Evolutionary conservation across 2,888 invertebrate species (phyloP).

Genomic region (Heliconius charithonia): DNA sequence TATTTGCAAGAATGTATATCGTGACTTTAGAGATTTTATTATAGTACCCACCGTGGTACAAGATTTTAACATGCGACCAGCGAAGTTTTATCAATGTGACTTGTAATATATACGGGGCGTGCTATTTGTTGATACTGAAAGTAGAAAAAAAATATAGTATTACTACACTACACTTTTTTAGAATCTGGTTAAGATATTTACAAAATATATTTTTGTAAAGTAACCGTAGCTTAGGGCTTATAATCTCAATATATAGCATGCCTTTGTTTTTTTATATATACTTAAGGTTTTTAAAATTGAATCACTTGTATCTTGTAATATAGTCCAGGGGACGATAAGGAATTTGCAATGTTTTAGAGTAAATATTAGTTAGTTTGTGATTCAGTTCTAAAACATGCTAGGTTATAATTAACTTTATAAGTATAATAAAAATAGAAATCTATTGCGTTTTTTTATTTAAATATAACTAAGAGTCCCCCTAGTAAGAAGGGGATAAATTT

Average conservation of each 20-base stretch:
- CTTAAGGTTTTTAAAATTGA: conserved; percentile 17
- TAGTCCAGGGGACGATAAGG: conserved; percentile 18
- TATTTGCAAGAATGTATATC: neutral
- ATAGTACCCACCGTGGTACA: conserved; percentile 20
- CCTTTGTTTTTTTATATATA: neutral
- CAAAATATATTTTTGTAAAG: conserved; percentile 28
- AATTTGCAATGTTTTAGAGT: conserved; percentile 5
- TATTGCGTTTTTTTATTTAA: conserved; percentile 28
- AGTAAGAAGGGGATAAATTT: neutral
- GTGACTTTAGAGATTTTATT: neutral
- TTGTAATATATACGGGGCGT: conserved; percentile 29
- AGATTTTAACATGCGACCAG: conserved; percentile 37
- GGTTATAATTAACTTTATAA: conserved; percentile 27
- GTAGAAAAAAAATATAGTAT: neutral
- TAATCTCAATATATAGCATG: conserved; percentile 29
- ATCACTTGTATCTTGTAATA: conserved; percentile 10
- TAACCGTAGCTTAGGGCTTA: neutral
- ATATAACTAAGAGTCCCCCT: neutral
- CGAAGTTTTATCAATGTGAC: conserved; percentile 41
- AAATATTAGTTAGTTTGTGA: neutral
- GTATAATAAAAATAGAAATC: conserved; percentile 27
- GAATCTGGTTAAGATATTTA: conserved; percentile 17
- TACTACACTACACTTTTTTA: neutral
- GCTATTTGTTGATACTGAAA: conserved; percentile 19
- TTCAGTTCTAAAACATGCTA: conserved; percentile 20